Evolutionary conservation across 2,888 invertebrate species (phyloP), one percentile per base, ranked within the genome.

Genomic region (Bellardia pandia): DNA sequence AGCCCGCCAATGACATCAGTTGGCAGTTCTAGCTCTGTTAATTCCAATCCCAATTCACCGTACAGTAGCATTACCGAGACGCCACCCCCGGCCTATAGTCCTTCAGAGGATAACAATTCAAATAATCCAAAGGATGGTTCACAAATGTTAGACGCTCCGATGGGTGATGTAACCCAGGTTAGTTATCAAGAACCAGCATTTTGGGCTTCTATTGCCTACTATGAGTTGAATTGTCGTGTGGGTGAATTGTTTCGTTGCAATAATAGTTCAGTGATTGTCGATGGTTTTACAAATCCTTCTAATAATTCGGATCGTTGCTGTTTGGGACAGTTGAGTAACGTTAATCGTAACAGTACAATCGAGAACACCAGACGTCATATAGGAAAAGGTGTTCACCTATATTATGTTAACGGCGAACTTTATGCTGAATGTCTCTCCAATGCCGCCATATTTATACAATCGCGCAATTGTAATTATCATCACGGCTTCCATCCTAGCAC

Each of bases 181-280:
- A 96, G 98, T 84, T 97, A 97, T 93, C 97, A 98, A 93, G 99
- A 99, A 93, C 99, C 98, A 9, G 95, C 97, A 16, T 98, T 97
- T 92, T 99, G 99, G 99, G 99, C 99, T 37, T 98, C 98, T 16
- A 99, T 99, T 88, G 98, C 98, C 1, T 99, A 99, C 93, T 99
- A 99, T 91, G 99, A 99, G 93, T 94, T 99, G 87, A 99, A 99
- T 94, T 98, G 98, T 92, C 96, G 99, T 68, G 99, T 99, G 8
- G 99, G 99, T 2, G 99, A 99, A 94, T 98, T 98, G 30, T 98
- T 98, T 93, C 98, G 98, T 92, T 98, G 98, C 93, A 97, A 97
- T 91, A 97, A 97, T 42, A 97, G 97, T 91, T 97, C 97, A 37
- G 97, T 99, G 1, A 98, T 98, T 79, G 98, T 99, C 0, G 99